Conservation (phyloP, 2,113 vertebrate species). For the Martes martes region DNA sequence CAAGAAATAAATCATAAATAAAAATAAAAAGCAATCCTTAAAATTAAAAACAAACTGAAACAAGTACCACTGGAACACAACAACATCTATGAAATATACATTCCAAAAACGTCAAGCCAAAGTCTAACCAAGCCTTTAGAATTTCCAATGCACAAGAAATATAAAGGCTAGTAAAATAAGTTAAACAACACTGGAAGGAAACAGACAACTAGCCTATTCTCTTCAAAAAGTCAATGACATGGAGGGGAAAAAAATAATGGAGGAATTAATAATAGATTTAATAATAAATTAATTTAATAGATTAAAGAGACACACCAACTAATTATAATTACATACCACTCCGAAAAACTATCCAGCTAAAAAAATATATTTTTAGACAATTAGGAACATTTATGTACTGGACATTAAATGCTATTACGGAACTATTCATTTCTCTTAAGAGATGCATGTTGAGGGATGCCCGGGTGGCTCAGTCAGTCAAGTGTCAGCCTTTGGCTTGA, state of each 20-base stretch:
- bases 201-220: neutral
- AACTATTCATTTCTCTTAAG: conserved; percentile 13
- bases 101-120: neutral
- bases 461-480: too few relatives aligned
- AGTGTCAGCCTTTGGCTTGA: too few relatives aligned
- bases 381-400: neutral
- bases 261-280: neutral
- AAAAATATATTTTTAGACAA: neutral
- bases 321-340: neutral
- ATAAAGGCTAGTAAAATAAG: neutral
- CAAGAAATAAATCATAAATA: neutral
- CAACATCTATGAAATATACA: neutral
- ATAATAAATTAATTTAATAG: neutral
- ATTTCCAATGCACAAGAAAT: neutral
- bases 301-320: neutral
- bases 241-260: neutral
- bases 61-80: neutral
- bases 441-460: neutral
- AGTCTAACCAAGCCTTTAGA: neutral
- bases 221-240: conserved; percentile 18
- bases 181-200: neutral
- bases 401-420: too few relatives aligned
- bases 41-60: conserved; percentile 6
- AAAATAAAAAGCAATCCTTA: neutral
- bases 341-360: neutral